Evolutionary conservation across 2,113 vertebrate species (phyloP).

Genomic region (Plotosus lineatus): DNA sequence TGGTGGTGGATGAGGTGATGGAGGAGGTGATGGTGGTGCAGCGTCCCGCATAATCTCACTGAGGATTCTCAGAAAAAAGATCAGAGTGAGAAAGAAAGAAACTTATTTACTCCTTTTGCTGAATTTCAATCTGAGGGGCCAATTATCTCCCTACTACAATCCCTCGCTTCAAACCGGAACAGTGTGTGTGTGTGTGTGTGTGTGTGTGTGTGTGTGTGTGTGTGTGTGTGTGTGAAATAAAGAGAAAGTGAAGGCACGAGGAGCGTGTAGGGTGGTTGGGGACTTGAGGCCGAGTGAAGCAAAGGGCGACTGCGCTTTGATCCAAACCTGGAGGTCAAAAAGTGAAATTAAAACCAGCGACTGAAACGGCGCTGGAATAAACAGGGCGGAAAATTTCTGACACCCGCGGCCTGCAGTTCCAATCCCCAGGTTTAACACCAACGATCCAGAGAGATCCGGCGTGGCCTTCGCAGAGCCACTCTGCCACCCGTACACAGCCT

Average conservation of each 20-base stretch:
- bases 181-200: slow-evolving; percentile 8
- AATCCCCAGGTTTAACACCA: slow-evolving; percentile 4
- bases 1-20: too few species aligned
- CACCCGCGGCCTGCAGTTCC: background rate
- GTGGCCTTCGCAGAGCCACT: background rate
- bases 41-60: slow-evolving; percentile 1
- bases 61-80: slow-evolving; percentile 15
- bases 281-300: background rate
- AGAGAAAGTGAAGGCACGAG: background rate
- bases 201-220: slow-evolving; percentile 4
- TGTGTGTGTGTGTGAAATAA: background rate
- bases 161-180: slow-evolving; percentile 30
- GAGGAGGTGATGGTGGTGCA: background rate
- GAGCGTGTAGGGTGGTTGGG: background rate
- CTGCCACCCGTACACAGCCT: background rate
- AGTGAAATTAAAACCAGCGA: slow-evolving; percentile 46
- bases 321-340: slow-evolving; percentile 46
- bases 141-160: slow-evolving; percentile 42
- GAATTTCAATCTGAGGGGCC: slow-evolving; percentile 51
- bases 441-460: slow-evolving; percentile 17
- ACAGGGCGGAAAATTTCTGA: slow-evolving; percentile 30
- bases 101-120: slow-evolving; percentile 40
- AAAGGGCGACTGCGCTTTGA: slow-evolving; percentile 40
- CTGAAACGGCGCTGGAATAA: slow-evolving; percentile 42
- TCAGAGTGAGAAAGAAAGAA: background rate